Evolutionary conservation across 2,113 vertebrate species (phyloP), one percentile per base, ranked within the genome.

Genomic region (Corynorhinus townsendii): DNA sequence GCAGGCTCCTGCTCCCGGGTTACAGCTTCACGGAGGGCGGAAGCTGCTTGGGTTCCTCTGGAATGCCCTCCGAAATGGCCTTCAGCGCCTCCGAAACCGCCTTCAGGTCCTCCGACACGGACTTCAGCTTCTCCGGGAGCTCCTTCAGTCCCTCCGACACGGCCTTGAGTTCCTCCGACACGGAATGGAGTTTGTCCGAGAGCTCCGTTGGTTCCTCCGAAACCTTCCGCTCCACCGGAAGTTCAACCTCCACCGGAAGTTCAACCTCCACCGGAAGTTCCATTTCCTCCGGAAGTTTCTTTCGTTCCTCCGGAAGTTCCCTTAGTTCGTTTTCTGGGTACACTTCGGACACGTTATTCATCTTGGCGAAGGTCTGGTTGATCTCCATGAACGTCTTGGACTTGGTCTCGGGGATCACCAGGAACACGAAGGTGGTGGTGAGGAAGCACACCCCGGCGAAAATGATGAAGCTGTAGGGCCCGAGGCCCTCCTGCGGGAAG

Each of bases 401-500:
- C 97, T 99, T 99, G 8, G 99, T 99, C 97, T 99, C 99, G 0
- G 99, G 99, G 81, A 99, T 97, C 12, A 99, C 33, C 9, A 99
- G 5, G 98, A 98, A 99, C 97, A 98, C 98, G 98, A 99, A 99
- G 88, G 99, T 1, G 38, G 99, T 82, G 0, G 99, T 99, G 91
- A 95, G 83, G 0, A 99, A 90, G 89, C 99, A 99, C 95, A 99
- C 95, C 35, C 93, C 93, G 0, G 97, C 98, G 79, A 99, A 99
- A 64, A 99, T 92, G 77, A 99, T 98, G 96, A 99, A 99, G 97
- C 99, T 98, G 97, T 98, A 99, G 9, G 99, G 11, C 0, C 99
- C 99, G 4, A 99, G 97, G 20, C 98, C 99, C 80, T 72, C 94
- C 99, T 99, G 98, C 1, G 68, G 69, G 68, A 26, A 85, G 11